Conservation (phyloP, 35 echinoderm and acorn worm species). For the Ophiothrix spiculata region DNA sequence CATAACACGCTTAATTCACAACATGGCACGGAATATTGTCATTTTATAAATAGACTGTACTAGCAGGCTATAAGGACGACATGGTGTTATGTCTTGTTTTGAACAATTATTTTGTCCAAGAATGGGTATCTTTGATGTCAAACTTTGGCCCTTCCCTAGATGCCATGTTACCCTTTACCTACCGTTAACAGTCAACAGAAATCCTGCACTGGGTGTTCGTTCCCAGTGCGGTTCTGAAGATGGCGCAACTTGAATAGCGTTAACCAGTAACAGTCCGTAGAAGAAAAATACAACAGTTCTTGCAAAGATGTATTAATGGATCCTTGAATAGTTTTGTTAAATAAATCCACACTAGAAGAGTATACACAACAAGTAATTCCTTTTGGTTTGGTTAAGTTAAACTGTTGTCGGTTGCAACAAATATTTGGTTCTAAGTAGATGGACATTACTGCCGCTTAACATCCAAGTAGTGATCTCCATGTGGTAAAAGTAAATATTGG, state of each 20-base stretch:
- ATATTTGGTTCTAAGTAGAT: not conserved
- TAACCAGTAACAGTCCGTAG: not conserved
- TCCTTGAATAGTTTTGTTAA: not conserved
- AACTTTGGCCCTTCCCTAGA: not conserved
- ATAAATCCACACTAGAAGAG: not conserved
- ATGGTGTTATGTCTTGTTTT: not conserved
- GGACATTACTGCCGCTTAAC: slow-evolving; percentile 8
- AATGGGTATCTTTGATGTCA: not conserved
- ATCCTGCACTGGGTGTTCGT: not conserved
- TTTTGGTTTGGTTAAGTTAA: not conserved
- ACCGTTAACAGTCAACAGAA: not conserved
- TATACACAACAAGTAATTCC: not conserved
- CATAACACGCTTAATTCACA: not conserved
- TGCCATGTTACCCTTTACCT: not conserved
- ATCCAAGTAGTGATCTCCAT: not conserved
- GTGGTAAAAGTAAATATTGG: not conserved
- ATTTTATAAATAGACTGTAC: not conserved
- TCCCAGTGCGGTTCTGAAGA: slow-evolving; percentile 6
- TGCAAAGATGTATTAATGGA: not conserved
- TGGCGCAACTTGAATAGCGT: not conserved
- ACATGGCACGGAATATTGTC: not conserved
- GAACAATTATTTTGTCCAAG: not conserved
- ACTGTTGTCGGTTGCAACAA: not conserved
- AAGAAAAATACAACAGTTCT: not conserved
- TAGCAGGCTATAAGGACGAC: not conserved